Evolutionary conservation across 2,797 vertebrate species (phyloP).

Genomic region (Danio albolineatus): DNA sequence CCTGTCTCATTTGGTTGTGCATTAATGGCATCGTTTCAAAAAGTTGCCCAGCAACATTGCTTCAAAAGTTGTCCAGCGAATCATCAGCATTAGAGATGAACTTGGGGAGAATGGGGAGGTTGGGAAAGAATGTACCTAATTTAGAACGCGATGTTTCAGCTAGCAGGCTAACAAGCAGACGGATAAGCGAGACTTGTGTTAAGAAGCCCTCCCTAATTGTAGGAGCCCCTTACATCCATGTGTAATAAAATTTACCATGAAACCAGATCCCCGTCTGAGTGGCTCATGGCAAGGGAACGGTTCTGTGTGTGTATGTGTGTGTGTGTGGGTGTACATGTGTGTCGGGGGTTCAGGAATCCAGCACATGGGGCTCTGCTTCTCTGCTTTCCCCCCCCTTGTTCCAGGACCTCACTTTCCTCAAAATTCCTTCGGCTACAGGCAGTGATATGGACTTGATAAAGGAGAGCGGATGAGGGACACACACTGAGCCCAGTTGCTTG

Average conservation of each 20-base stretch:
- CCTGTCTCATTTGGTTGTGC: too few relatives aligned
- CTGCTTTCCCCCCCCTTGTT: constrained; percentile 28
- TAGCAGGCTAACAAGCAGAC: constrained; percentile 41
- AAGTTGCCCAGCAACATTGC: too few relatives aligned
- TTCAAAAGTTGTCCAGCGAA: too few relatives aligned
- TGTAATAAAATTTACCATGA: constrained; percentile 59
- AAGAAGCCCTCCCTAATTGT: constrained; percentile 54
- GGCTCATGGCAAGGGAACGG: constrained; percentile 30
- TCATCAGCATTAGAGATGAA: background rate
- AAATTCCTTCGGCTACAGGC: constrained; percentile 49
- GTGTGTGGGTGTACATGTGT: background rate
- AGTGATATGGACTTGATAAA: constrained; percentile 52
- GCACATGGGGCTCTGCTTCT: constrained; percentile 20
- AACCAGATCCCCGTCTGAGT: constrained; percentile 54
- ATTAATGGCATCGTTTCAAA: too few relatives aligned
- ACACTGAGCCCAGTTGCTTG: constrained; percentile 28
- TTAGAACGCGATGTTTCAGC: constrained; percentile 14
- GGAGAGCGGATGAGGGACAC: constrained; percentile 37
- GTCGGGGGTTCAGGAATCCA: constrained; percentile 46
- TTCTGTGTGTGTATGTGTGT: constrained; percentile 3
- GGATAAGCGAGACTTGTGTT: constrained; percentile 38
- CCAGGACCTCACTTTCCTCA: constrained; percentile 37
- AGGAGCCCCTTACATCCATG: constrained; percentile 54
- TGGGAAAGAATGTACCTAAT: constrained; percentile 4
- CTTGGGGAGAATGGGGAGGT: constrained; percentile 13